phyloP scores from a whole-genome alignment of 2,113 vertebrate genomes.

The Craseonycteris thonglongyai region DNA sequence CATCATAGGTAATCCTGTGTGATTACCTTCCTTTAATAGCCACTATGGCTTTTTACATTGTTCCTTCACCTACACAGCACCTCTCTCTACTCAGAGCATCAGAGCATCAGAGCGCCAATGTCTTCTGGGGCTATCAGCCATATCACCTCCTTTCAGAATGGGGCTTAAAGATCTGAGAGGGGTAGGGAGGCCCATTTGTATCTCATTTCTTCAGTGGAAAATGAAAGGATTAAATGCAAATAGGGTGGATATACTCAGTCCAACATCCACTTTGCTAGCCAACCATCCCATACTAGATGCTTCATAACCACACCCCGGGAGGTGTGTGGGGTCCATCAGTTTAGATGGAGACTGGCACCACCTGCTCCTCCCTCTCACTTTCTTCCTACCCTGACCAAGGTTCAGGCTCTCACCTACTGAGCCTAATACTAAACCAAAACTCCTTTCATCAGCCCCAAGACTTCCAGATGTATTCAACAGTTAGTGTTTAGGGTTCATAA shows the following conservation, averaged over 20 bases:
- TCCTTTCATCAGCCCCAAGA: background rate
- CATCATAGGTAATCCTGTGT: background rate
- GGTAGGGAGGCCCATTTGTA: background rate
- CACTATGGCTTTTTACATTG: background rate
- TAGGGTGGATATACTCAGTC: background rate
- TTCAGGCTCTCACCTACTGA: background rate
- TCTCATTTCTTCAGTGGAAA: background rate
- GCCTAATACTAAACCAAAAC: background rate
- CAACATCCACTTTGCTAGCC: background rate
- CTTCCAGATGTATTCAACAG: background rate
- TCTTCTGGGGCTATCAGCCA: background rate
- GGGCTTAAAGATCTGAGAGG: background rate
- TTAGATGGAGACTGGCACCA: background rate
- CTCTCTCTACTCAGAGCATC: background rate
- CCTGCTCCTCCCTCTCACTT: background rate
- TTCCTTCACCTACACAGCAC: background rate
- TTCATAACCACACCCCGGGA: background rate
- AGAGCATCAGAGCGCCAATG: background rate
- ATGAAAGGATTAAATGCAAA: background rate
- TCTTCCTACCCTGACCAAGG: background rate
- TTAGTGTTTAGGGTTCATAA: background rate
- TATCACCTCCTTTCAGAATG: background rate
- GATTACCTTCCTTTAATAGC: background rate
- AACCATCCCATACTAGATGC: background rate
- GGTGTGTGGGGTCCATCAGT: background rate